A percentile compares a stretch with the other conserved stretches of the same genome.
Conservation (phyloP, 2,113 vertebrate species). For the Otis tarda region DNA sequence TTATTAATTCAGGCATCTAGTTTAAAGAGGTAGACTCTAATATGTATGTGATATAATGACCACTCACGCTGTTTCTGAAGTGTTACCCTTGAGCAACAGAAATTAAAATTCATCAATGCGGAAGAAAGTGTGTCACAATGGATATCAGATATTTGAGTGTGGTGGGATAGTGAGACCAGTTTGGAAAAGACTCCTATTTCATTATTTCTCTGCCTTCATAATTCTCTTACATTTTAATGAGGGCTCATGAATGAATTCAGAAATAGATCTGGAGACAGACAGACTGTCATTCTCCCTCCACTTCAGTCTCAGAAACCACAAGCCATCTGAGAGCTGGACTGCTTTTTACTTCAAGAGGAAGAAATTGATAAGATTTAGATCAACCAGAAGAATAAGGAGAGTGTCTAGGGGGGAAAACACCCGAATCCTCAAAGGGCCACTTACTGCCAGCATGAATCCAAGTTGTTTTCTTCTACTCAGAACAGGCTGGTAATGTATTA, state of each 20-base stretch:
- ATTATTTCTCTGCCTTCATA: constrained; percentile 49
- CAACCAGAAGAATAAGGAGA: not conserved
- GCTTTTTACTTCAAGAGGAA: constrained; percentile 14
- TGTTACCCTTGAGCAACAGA: constrained; percentile 40
- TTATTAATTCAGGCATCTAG: constrained; percentile 55
- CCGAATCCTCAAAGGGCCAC: constrained; percentile 19
- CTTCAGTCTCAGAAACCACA: not conserved
- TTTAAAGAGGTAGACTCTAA: constrained; percentile 38
- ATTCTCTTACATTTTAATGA: constrained; percentile 58
- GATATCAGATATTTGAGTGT: constrained; percentile 1
- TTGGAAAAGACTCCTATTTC: constrained; percentile 16
- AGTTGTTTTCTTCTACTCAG: not conserved
- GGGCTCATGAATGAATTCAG: constrained; percentile 40
- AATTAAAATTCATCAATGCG: constrained; percentile 45
- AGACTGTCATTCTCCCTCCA: not conserved
- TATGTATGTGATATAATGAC: constrained; percentile 50
- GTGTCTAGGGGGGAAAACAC: not conserved
- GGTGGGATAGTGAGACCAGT: not conserved
- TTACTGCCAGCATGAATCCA: constrained; percentile 24
- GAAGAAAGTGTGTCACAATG: constrained; percentile 40
- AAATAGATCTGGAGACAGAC: constrained; percentile 7
- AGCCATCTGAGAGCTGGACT: not conserved
- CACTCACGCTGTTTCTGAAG: not conserved
- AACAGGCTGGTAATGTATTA: not conserved
- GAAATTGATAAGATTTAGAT: constrained; percentile 50